A percentile compares a stretch with the other conserved stretches of the same genome.
phyloP scores from a whole-genome alignment of 2,888 invertebrate genomes.

The Willowsia nigromaculata region DNA sequence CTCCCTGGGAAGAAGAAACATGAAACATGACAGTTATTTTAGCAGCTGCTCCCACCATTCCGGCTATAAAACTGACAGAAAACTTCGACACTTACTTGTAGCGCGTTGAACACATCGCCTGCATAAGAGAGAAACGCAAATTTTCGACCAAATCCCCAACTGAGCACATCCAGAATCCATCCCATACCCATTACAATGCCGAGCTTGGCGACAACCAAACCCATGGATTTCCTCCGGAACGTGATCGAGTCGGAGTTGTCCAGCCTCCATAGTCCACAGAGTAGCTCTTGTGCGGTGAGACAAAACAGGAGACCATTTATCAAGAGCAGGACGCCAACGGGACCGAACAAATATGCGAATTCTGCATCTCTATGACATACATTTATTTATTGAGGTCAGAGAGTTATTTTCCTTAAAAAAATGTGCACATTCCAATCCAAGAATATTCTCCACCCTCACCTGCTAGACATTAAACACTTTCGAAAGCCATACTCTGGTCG shows the following conservation, averaged over 20 bases:
- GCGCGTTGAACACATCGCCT: constrained; percentile 75
- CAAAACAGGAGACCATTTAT: constrained; percentile 78
- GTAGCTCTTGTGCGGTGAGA: constrained; percentile 77
- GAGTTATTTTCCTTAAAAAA: background rate
- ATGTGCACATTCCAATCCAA: background rate
- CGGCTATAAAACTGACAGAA: background rate
- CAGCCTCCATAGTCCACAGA: constrained; percentile 78
- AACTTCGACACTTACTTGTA: constrained; percentile 71
- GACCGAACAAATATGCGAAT: constrained; percentile 77
- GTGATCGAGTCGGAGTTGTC: constrained; percentile 77
- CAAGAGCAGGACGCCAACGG: constrained; percentile 76
- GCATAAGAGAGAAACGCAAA: constrained; percentile 76
- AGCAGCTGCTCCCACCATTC: too few species aligned
- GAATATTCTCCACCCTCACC: constrained; percentile 67
- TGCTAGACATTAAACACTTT: constrained; percentile 77
- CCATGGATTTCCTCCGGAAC: constrained; percentile 77
- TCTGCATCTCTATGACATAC: constrained; percentile 77
- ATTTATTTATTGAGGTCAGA: background rate
- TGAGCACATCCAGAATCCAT: constrained; percentile 78
- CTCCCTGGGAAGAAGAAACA: constrained; percentile 71
- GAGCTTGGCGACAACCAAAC: constrained; percentile 78
- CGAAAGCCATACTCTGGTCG: constrained; percentile 75
- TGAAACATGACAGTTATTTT: background rate
- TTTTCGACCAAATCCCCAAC: constrained; percentile 74
- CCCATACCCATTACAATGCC: constrained; percentile 78